phyloP scores from a whole-genome alignment of 2,797 vertebrate genomes.

The Megalops cyprinoides region DNA sequence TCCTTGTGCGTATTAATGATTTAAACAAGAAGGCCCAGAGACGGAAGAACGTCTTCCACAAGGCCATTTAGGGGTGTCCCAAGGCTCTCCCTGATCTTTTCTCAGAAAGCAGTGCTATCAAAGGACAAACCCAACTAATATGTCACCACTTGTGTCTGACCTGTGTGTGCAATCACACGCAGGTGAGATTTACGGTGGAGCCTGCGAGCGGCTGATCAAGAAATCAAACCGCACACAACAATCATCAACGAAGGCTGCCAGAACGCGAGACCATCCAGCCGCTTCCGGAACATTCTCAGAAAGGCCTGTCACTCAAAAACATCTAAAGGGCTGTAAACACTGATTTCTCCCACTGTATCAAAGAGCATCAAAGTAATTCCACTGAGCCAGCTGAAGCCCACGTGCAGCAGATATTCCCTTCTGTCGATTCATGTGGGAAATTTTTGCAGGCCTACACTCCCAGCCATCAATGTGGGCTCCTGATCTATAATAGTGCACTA shows the following conservation, averaged over 20 bases:
- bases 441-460: not conserved
- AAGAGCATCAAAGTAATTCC: not conserved
- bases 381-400: not conserved
- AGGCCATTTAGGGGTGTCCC: not conserved
- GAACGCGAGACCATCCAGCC: not conserved
- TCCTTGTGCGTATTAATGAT: not conserved
- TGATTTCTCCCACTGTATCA: too few relatives aligned
- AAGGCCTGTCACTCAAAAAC: not conserved
- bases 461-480: conserved; percentile 20
- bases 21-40: not conserved
- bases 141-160: not conserved
- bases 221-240: not conserved
- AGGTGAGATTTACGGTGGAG: not conserved
- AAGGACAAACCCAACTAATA: conserved; percentile 1
- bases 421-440: not conserved
- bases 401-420: not conserved
- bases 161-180: not conserved
- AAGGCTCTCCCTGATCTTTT: not conserved
- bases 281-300: not conserved
- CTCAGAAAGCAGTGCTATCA: not conserved
- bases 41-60: not conserved
- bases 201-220: too few relatives aligned
- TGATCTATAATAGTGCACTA: not conserved
- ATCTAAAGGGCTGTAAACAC: too few relatives aligned
- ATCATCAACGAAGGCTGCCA: not conserved